Percentiles rank a stretch among this genome's conserved stretches.
phyloP scores from a whole-genome alignment of 2,888 invertebrate species.

The Temnothorax rugatulus region DNA sequence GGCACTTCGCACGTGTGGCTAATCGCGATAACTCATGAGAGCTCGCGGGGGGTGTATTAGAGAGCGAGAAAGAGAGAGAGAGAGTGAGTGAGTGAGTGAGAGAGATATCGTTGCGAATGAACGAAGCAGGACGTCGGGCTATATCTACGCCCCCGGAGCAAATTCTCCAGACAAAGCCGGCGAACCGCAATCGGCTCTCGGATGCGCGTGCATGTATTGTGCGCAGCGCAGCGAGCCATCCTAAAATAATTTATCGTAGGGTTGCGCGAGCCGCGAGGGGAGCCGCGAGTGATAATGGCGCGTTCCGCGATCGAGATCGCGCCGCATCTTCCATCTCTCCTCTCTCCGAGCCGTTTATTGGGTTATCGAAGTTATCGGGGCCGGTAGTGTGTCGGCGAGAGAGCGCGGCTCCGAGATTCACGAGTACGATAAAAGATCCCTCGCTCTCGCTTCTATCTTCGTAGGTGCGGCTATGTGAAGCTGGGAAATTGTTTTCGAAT shows the following conservation, averaged over 20 bases:
- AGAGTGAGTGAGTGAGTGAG: conserved; percentile 51
- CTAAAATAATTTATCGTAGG: conserved; percentile 76
- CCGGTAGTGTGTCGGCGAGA: conserved; percentile 28
- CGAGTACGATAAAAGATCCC: conserved; percentile 38
- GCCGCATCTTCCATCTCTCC: neutral
- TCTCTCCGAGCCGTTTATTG: conserved; percentile 58
- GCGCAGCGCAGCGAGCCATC: conserved; percentile 53
- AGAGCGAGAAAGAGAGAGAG: conserved; percentile 59
- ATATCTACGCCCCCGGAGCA: conserved; percentile 78
- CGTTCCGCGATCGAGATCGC: conserved; percentile 64
- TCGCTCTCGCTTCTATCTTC: conserved; percentile 1
- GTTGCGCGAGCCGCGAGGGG: conserved; percentile 36
- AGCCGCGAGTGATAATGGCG: conserved; percentile 66
- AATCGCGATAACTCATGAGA: conserved; percentile 75
- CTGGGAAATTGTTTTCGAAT: conserved; percentile 42
- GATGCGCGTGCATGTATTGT: conserved; percentile 73
- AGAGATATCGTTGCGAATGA: conserved; percentile 76
- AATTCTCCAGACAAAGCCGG: conserved; percentile 77
- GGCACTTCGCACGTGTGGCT: conserved; percentile 75
- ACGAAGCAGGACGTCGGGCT: conserved; percentile 78
- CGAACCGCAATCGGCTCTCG: conserved; percentile 75
- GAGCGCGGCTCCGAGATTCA: conserved; percentile 35
- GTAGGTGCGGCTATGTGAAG: neutral
- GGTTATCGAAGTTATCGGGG: conserved; percentile 71
- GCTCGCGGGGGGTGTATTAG: conserved; percentile 56